These are phyloP conservation scores for Spinus olivaceus DNA, from an alignment of 2,797 vertebrate species.

Conservation along the genomic window DNA sequence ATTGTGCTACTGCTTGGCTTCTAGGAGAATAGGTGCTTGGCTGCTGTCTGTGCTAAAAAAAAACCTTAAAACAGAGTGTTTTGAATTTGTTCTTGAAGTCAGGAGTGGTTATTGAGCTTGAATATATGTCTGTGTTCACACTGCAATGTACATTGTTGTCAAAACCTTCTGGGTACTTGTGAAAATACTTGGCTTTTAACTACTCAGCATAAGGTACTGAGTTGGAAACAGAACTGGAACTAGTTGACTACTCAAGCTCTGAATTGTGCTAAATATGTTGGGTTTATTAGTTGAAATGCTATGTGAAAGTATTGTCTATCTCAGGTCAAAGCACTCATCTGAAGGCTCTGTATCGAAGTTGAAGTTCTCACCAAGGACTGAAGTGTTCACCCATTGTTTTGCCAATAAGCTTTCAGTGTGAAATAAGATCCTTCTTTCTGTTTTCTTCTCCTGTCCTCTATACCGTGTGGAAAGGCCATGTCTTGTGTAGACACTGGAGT, in stretches of 20 bases:
- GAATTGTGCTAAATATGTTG: background rate
- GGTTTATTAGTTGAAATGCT: background rate
- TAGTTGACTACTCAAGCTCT: background rate
- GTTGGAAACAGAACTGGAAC: background rate
- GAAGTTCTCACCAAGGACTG: background rate
- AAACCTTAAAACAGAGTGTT: background rate
- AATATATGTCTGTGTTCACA: fast-evolving
- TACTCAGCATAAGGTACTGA: background rate
- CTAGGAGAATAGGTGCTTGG: background rate
- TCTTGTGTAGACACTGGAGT: fast-evolving
- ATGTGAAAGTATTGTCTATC: fast-evolving
- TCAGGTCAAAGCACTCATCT: background rate
- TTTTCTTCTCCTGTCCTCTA: background rate
- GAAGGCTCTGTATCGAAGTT: background rate
- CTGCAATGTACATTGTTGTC: fast-evolving
- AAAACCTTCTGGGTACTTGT: background rate
- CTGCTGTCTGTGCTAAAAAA: background rate
- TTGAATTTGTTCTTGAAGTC: background rate
- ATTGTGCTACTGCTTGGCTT: fast-evolving
- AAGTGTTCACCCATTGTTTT: background rate
- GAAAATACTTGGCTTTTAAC: background rate
- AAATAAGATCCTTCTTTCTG: background rate
- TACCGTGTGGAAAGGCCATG: background rate
- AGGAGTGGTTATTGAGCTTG: background rate
- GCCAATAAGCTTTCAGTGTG: background rate